Evolutionary conservation across 2,797 vertebrate genomes (phyloP), one percentile per base, ranked within the genome.

Genomic region (Delichon dasypus): DNA sequence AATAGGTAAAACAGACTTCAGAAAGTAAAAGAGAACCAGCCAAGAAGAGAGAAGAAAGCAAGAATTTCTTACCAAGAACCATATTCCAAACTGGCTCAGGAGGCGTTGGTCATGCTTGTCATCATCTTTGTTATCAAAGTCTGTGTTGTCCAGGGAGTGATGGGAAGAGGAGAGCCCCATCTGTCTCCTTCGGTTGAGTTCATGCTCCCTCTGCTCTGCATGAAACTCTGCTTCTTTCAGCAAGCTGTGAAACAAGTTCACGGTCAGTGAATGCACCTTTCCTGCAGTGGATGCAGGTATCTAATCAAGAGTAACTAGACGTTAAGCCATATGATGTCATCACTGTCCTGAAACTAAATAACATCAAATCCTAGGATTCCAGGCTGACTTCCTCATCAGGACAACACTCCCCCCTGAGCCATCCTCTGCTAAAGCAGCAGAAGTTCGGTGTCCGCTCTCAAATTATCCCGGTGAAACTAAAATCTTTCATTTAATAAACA

Each of bases 111-210:
- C 99, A 3, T 99, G 99, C 96, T 99, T 99, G 95, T 99, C 99
- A 32, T 99, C 99, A 83, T 99, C 99, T 97, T 99, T 99, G 98
- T 99, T 99, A 94, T 99, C 99, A 91, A 99, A 99, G 94, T 99
- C 99, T 3, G 98, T 98, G 94, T 99, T 99, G 96, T 99, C 99
- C 95, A 99, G 97, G 48, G 99, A 99, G 85, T 99, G 99, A 95
- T 99, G 99, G 32, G 99, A 99, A 74, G 99, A 98, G 8, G 99
- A 99, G 61, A 99, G 97, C 48, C 99, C 99, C 99, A 99, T 98
- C 97, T 99, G 99, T 72, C 99, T 98, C 40, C 99, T 98, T 47
- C 98, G 98, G 92, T 99, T 99, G 95, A 99, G 95, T 90, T 99
- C 99, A 84, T 99, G 97, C 91, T 99, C 99, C 34, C 99, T 98